phyloP scores from a whole-genome alignment of 2,888 invertebrate species.

The Drosophila putrida region DNA sequence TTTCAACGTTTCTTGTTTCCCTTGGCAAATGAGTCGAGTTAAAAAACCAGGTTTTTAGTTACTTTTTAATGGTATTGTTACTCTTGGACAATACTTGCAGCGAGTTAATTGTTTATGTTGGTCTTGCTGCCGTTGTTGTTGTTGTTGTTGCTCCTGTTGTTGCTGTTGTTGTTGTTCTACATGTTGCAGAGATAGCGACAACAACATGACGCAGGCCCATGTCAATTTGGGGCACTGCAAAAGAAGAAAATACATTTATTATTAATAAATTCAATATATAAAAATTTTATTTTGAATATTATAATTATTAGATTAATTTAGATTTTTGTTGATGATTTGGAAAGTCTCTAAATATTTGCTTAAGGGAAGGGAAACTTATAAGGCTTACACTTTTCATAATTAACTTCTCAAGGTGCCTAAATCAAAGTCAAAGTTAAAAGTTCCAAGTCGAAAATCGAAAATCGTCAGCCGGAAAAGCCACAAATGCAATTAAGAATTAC shows the following conservation, averaged over 20 bases:
- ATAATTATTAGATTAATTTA: background rate
- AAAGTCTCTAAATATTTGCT: background rate
- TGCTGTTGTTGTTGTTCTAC: constrained; percentile 52
- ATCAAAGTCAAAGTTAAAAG: background rate
- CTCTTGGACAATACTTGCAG: constrained; percentile 42
- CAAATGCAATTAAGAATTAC: constrained; percentile 33
- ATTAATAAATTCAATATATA: background rate
- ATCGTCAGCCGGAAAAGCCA: constrained; percentile 37
- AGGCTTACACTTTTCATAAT: too few relatives aligned
- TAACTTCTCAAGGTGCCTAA: constrained; percentile 19
- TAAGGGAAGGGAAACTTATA: background rate
- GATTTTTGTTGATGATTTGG: background rate
- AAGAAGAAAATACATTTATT: constrained; percentile 4
- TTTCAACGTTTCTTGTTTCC: constrained; percentile 28
- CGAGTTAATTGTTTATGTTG: constrained; percentile 33
- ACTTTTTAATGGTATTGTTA: constrained; percentile 29
- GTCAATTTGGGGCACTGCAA: constrained; percentile 40
- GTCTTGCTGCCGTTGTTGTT: constrained; percentile 37
- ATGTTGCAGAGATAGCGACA: constrained; percentile 54
- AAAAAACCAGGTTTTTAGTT: constrained; percentile 32
- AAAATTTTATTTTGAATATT: background rate
- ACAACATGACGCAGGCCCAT: constrained; percentile 71
- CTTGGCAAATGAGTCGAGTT: constrained; percentile 42
- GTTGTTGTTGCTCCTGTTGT: constrained; percentile 32
- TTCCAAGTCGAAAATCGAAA: too few relatives aligned